Evolutionary conservation across 2,113 vertebrate genomes (phyloP).

Genomic region (Pithys albifrons): DNA sequence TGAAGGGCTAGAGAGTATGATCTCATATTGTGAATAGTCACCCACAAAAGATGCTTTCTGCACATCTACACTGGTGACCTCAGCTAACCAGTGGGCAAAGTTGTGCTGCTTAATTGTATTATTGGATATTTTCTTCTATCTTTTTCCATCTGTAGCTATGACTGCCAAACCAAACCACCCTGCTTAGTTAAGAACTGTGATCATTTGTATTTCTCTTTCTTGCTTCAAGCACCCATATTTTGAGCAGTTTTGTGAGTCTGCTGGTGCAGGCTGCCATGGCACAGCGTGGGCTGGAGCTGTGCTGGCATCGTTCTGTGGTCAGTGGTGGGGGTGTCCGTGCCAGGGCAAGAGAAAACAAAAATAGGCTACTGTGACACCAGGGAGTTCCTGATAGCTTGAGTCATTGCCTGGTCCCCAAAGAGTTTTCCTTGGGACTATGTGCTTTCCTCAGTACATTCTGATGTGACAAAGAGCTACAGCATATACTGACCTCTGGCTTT

Average conservation of each 20-base stretch:
- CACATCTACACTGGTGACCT: neutral
- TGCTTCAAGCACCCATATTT: neutral
- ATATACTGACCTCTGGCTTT: neutral
- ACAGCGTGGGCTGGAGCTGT: accelerated
- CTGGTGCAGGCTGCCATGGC: neutral
- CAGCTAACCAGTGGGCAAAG: neutral
- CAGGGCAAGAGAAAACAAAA: neutral
- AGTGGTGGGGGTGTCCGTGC: accelerated
- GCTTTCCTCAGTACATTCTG: neutral
- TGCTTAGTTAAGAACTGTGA: neutral
- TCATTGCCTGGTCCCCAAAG: neutral
- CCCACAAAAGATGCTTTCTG: neutral
- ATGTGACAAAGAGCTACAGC: neutral
- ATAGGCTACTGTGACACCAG: neutral
- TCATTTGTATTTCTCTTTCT: neutral
- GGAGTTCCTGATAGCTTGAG: neutral
- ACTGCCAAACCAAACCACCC: neutral
- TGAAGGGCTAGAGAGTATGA: neutral
- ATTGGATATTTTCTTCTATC: neutral
- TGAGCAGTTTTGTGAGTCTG: neutral
- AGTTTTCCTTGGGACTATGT: neutral
- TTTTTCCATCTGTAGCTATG: neutral
- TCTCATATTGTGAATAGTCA: neutral
- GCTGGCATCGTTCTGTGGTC: accelerated
- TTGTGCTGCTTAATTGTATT: neutral